Base-by-base conservation (phyloP, 2,888 invertebrate genomes). In the Labia minor region DNA sequence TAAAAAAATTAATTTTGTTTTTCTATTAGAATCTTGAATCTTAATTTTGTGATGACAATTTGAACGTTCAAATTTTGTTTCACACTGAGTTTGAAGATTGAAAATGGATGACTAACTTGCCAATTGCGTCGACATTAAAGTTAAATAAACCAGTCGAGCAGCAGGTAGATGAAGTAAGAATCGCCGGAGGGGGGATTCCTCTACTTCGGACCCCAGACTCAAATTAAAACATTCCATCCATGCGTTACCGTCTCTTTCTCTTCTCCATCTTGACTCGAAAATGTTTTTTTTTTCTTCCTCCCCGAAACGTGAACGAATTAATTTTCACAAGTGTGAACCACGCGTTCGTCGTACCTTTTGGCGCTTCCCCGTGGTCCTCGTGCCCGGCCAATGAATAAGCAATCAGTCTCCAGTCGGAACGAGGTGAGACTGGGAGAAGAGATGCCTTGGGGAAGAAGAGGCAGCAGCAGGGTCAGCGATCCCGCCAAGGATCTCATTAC, bases 251-350 rank as follows among this genome's bases (percentile, higher is more conserved):
- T 26, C 26, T 26, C 26, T 26, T 26, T 26, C 26, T 11, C 2
- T 16, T 14, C 49, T 49, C 49, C 49, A 49, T n/a, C 49, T 49
- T 16, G 3, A 49, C 49, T 49, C 26, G 26, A 26, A 26, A 3
- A n/a, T n/a, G n/a, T n/a, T 33, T 11, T 33, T 11, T 33, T 11
- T 49, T 49, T 49, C 49, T n/a, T n/a, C n/a, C n/a, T n/a, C 49
- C 16, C 16, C 49, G 49, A 49, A 49, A 49, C 49, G 49, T 16
- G 49, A 49, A 49, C 49, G 49, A 49, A 49, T 49, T 49, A 49
- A 49, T 49, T 49, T 49, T 16, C 49, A 49, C 49, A 49, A 49
- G 49, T 49, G 49, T 49, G 49, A 49, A 49, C 49, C 49, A 49
- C 49, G 49, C 49, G 49, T 16, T n/a, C 49, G 3, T 26, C 4